A percentile compares a stretch with the other conserved stretches of the same genome.
phyloP scores from a whole-genome alignment of 2,888 invertebrate genomes.

The Ligdia adustata region DNA sequence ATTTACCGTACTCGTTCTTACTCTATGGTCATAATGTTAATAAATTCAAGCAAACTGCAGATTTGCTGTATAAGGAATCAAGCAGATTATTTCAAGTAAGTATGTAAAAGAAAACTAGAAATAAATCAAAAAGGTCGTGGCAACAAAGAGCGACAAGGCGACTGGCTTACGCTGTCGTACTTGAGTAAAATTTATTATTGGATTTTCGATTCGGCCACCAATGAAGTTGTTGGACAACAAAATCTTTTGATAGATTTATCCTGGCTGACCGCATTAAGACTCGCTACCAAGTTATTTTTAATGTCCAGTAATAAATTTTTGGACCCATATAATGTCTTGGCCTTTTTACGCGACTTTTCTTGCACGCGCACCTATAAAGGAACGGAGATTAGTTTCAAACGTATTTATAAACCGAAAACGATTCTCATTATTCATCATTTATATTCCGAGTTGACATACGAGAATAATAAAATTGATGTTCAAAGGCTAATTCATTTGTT shows the following conservation, averaged over 20 bases:
- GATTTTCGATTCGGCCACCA: slow-evolving; percentile 84
- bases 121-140: slow-evolving; percentile 76
- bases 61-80: slow-evolving; percentile 63
- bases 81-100: slow-evolving; percentile 74
- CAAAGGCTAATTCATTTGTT: slow-evolving; percentile 44
- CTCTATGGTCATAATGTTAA: slow-evolving; percentile 40
- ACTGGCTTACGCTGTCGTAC: slow-evolving; percentile 83
- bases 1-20: too few relatives aligned
- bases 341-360: slow-evolving; percentile 54
- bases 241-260: slow-evolving; percentile 84
- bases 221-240: slow-evolving; percentile 84
- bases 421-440: slow-evolving; percentile 20
- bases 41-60: slow-evolving; percentile 57
- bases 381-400: slow-evolving; percentile 15
- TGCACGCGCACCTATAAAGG: slow-evolving; percentile 7
- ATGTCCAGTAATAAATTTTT: slow-evolving; percentile 75
- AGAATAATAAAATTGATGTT: slow-evolving; percentile 22
- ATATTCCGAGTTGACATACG: slow-evolving; percentile 14
- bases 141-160: slow-evolving; percentile 80
- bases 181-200: slow-evolving; percentile 84
- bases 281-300: slow-evolving; percentile 76
- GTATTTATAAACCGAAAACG: slow-evolving; percentile 5
- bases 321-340: slow-evolving; percentile 57
- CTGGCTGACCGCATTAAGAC: slow-evolving; percentile 80
- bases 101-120: slow-evolving; percentile 79